Conservation (phyloP, 2,113 vertebrate species). For the Saimiri boliviensis region DNA sequence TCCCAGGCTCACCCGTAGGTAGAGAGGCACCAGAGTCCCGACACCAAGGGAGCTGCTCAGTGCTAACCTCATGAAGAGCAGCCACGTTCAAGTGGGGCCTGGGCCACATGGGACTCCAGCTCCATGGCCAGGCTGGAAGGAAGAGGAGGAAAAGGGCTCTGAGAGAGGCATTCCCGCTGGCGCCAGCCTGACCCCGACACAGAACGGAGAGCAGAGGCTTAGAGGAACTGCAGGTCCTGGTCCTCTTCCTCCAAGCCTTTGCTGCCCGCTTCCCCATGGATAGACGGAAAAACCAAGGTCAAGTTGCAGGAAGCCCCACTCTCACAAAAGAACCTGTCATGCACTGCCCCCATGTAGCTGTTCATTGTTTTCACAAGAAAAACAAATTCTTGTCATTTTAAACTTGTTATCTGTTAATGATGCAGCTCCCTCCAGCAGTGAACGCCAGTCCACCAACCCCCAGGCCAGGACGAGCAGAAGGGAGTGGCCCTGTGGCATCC, state of each 20-base stretch:
- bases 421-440: not conserved
- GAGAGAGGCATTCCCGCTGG: too few species aligned
- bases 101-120: not conserved
- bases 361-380: not conserved
- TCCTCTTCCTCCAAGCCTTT: not conserved
- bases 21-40: not conserved
- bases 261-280: rapidly evolving
- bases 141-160: too few species aligned
- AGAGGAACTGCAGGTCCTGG: not conserved
- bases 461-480: too few species aligned
- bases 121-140: not conserved
- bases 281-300: not conserved
- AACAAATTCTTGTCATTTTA: not conserved
- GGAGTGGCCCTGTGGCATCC: not conserved
- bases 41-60: rapidly evolving
- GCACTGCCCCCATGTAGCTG: not conserved
- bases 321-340: not conserved
- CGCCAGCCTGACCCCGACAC: not conserved
- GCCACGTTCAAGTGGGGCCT: not conserved
- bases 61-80: not conserved
- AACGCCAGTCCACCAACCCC: not conserved
- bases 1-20: rapidly evolving
- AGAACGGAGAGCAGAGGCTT: not conserved
- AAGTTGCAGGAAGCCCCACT: not conserved
- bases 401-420: not conserved